Conservation (phyloP, 2,888 invertebrate genomes). For the Diarsia brunnea region DNA sequence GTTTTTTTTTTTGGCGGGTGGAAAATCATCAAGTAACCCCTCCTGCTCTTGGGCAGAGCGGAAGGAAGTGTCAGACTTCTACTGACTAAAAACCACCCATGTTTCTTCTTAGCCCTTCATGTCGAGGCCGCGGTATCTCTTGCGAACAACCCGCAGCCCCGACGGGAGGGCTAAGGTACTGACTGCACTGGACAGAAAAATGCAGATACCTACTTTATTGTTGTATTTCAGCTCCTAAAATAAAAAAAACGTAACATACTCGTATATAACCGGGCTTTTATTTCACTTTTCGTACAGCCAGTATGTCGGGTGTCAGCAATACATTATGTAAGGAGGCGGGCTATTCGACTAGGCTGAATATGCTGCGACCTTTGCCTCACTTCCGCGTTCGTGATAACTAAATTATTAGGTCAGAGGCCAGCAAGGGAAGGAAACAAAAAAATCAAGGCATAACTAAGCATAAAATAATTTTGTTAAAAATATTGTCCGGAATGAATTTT, state of each 20-base stretch:
- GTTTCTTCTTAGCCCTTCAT: no score
- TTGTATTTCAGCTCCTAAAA: not conserved
- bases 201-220: no score
- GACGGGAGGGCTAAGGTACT: no score
- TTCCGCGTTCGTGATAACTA: conserved; percentile 60
- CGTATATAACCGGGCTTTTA: conserved; percentile 15
- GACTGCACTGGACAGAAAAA: no score
- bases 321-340: conserved; percentile 59
- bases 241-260: conserved; percentile 1
- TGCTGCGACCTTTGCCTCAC: conserved; percentile 54
- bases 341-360: conserved; percentile 55
- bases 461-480: conserved; percentile 31
- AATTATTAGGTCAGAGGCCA: conserved; percentile 60
- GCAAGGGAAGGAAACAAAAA: conserved; percentile 39
- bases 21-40: no score
- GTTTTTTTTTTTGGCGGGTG: no score
- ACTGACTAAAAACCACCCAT: no score
- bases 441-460: conserved; percentile 28
- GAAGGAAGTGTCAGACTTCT: no score
- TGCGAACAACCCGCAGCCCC: no score
- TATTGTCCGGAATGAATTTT: conserved; percentile 6
- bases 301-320: conserved; percentile 51
- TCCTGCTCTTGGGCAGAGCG: no score
- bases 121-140: no score
- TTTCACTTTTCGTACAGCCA: conserved; percentile 29